Percentiles rank a stretch among this genome's conserved stretches.
Conservation (phyloP, 2,888 invertebrate species). For the Octonoba sinensis region DNA sequence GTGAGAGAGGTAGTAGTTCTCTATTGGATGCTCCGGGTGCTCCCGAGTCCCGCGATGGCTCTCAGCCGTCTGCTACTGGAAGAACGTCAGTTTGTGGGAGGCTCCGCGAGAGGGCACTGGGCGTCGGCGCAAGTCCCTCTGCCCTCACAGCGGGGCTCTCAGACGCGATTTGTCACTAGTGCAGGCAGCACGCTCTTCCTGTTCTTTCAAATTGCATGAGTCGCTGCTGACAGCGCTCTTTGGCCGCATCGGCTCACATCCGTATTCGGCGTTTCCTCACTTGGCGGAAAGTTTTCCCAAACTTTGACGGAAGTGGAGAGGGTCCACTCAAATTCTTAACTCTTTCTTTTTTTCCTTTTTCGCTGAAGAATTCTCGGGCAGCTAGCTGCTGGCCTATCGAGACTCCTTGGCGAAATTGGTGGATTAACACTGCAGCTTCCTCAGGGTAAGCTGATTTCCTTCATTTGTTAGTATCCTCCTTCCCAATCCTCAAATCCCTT, state of each 20-base stretch:
- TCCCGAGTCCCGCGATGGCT: too few relatives aligned
- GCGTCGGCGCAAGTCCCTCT: slow-evolving; percentile 3
- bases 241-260: background rate
- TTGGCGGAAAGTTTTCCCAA: too few relatives aligned
- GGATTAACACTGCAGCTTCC: slow-evolving; percentile 34
- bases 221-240: background rate
- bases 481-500: background rate
- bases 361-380: slow-evolving; percentile 21
- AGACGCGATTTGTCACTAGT: slow-evolving; percentile 35
- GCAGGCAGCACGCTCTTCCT: slow-evolving; percentile 17
- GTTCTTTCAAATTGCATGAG: slow-evolving; percentile 11
- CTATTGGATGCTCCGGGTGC: background rate
- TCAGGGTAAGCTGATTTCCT: slow-evolving; percentile 49
- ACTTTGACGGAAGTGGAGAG: too few relatives aligned
- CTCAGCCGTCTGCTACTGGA: too few relatives aligned
- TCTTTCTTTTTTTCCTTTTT: background rate
- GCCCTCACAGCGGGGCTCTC: slow-evolving; percentile 3
- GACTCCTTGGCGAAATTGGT: slow-evolving; percentile 1
- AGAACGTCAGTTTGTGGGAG: too few relatives aligned
- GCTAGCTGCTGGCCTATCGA: slow-evolving; percentile 25
- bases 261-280: background rate
- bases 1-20: background rate
- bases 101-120: too few relatives aligned
- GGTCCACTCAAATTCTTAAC: too few relatives aligned
- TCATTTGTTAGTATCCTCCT: slow-evolving; percentile 4